Evolutionary conservation across 1,140 invertebrate species (phyloP).

Genomic region (Euglossa dilemma): DNA sequence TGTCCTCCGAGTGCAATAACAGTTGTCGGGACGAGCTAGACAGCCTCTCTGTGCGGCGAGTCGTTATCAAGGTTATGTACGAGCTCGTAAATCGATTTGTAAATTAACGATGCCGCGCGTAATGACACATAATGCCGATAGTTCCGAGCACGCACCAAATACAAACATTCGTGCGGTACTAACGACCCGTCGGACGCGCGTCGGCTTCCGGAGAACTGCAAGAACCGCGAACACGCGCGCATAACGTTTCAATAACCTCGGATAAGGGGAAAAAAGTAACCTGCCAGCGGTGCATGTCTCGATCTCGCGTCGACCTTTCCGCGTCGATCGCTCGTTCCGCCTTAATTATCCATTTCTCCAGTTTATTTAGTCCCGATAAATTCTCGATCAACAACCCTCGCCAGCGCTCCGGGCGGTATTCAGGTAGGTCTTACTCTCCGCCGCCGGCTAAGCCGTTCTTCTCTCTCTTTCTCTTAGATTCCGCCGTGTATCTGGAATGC

Average conservation of each 20-base stretch:
- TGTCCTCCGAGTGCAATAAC: slow-evolving; percentile 28
- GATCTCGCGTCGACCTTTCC: background rate
- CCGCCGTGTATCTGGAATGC: slow-evolving; percentile 17
- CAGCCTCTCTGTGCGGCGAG: background rate
- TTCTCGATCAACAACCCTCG: slow-evolving; percentile 37
- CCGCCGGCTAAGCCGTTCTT: background rate
- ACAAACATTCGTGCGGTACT: background rate
- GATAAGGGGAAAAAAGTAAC: background rate
- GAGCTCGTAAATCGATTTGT: slow-evolving; percentile 37
- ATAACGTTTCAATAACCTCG: slow-evolving; percentile 7
- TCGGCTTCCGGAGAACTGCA: no score
- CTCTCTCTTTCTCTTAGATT: background rate
- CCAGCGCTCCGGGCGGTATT: slow-evolving; percentile 7
- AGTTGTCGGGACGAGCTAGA: background rate
- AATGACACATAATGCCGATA: slow-evolving; percentile 22
- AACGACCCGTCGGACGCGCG: background rate
- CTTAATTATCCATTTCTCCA: slow-evolving; percentile 18
- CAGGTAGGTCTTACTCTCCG: slow-evolving; percentile 3
- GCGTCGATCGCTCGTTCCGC: background rate
- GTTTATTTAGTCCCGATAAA: slow-evolving; percentile 43
- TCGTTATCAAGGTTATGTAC: slow-evolving; percentile 26
- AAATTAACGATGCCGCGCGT: slow-evolving; percentile 29
- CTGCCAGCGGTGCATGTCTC: background rate
- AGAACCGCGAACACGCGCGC: background rate
- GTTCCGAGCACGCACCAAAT: background rate